A percentile compares a stretch with the other conserved stretches of the same genome.
phyloP scores from a whole-genome alignment of 1,140 invertebrate species.

The Cotesia glomerata region DNA sequence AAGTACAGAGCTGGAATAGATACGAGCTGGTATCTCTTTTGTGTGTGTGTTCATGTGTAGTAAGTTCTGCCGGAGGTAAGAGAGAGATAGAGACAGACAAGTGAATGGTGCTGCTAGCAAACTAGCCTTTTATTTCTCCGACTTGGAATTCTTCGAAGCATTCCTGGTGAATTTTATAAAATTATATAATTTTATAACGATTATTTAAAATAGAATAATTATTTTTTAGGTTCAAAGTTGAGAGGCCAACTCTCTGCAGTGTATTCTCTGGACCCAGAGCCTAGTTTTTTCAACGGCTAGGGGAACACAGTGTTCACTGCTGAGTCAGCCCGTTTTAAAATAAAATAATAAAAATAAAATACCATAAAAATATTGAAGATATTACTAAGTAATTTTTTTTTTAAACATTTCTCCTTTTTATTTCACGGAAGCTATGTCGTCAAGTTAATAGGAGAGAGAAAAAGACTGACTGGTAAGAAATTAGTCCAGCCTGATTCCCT shows the following conservation, averaged over 20 bases:
- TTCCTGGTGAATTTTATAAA: neutral
- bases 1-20: slow-evolving; percentile 52
- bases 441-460: slow-evolving; percentile 64
- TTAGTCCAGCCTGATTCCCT: slow-evolving; percentile 64
- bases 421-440: slow-evolving; percentile 44
- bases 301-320: slow-evolving; percentile 62
- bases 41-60: neutral
- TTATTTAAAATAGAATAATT: neutral
- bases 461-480: slow-evolving; percentile 62
- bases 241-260: slow-evolving; percentile 53
- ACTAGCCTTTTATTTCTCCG: neutral
- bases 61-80: neutral
- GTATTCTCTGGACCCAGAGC: slow-evolving; percentile 61
- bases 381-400: neutral
- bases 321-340: slow-evolving; percentile 44
- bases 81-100: slow-evolving; percentile 26
- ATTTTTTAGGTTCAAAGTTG: neutral
- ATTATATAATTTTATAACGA: neutral
- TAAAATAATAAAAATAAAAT: neutral
- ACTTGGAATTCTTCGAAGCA: neutral
- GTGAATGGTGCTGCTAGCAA: slow-evolving; percentile 46
- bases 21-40: neutral
- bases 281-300: slow-evolving; percentile 48
- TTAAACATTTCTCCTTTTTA: neutral
- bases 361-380: neutral